These are phyloP conservation scores for Ictidomys tridecemlineatus DNA, from an alignment of 2,113 vertebrate genomes.

Conservation along the genomic window DNA sequence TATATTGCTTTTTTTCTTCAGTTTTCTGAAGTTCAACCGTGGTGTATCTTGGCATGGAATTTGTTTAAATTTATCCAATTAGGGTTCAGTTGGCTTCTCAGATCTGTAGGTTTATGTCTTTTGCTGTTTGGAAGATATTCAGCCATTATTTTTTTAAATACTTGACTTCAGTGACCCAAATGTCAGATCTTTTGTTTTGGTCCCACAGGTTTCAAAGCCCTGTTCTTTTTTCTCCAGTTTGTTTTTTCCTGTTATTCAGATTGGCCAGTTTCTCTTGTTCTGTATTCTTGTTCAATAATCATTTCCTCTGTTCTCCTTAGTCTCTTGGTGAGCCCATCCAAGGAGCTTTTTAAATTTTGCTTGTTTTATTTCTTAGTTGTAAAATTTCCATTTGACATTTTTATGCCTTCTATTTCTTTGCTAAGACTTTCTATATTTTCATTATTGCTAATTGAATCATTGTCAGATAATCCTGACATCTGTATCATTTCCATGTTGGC, in stretches of 20 bases:
- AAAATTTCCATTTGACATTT: slow-evolving; percentile 20
- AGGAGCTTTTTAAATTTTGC: background rate
- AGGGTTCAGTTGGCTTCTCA: background rate
- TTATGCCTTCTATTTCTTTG: background rate
- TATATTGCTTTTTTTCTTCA: background rate
- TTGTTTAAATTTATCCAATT: slow-evolving; percentile 16
- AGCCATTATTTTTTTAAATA: background rate
- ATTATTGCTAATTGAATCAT: background rate
- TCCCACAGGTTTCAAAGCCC: background rate
- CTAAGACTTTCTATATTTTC: background rate
- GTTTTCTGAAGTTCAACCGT: background rate
- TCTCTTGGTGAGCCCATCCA: background rate
- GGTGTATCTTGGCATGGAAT: background rate
- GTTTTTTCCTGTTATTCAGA: background rate
- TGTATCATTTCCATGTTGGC: background rate
- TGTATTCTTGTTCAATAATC: background rate
- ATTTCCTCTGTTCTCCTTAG: background rate
- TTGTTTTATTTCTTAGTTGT: background rate
- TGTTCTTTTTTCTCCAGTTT: background rate
- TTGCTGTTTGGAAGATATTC: background rate
- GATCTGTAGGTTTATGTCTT: background rate
- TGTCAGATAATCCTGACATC: background rate
- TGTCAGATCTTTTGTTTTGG: background rate
- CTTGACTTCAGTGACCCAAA: background rate
- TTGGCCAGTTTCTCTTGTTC: background rate